A percentile compares a stretch with the other conserved stretches of the same genome.
phyloP scores from a whole-genome alignment of 2,113 vertebrate species.

The Takifugu bimaculatus region DNA sequence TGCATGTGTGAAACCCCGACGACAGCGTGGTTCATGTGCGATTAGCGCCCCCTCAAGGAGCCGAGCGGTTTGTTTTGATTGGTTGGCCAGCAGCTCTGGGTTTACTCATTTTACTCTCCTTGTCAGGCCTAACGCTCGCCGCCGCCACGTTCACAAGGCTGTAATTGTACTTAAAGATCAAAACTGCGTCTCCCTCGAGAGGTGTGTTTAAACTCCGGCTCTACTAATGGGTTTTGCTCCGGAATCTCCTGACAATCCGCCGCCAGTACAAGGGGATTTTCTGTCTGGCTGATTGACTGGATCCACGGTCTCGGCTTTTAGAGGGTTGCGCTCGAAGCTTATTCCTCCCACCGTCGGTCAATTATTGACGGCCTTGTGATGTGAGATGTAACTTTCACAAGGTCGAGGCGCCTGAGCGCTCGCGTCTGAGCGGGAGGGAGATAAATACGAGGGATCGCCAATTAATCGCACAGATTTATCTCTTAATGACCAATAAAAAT shows the following conservation, averaged over 20 bases:
- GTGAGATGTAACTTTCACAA: conserved; percentile 7
- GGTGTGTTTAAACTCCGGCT: conserved; percentile 31
- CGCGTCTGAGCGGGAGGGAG: background rate
- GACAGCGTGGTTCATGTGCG: too few relatives aligned
- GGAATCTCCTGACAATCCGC: conserved; percentile 31
- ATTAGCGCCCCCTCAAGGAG: too few relatives aligned
- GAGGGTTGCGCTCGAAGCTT: conserved; percentile 17
- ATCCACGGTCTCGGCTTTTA: conserved; percentile 30
- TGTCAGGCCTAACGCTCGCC: too few relatives aligned
- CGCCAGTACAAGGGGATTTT: conserved; percentile 40
- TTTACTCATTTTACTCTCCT: too few relatives aligned
- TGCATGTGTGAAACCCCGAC: too few relatives aligned
- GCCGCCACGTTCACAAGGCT: too few relatives aligned
- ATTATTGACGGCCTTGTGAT: conserved; percentile 31
- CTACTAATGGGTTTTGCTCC: conserved; percentile 20
- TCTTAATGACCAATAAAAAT: too few relatives aligned
- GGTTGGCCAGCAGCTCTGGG: too few relatives aligned
- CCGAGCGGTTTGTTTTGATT: too few relatives aligned
- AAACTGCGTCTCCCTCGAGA: conserved; percentile 15
- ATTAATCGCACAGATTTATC: too few relatives aligned
- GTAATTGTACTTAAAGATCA: conserved; percentile 3
- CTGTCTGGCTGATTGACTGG: conserved; percentile 46
- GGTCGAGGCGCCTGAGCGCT: background rate
- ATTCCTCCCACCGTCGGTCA: conserved; percentile 31
- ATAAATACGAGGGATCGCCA: too few relatives aligned